Percentiles rank a stretch among this genome's conserved stretches.
These are phyloP conservation scores for Lucinisca nassula DNA, from an alignment of 2,888 invertebrate species.

Conservation along the genomic window DNA sequence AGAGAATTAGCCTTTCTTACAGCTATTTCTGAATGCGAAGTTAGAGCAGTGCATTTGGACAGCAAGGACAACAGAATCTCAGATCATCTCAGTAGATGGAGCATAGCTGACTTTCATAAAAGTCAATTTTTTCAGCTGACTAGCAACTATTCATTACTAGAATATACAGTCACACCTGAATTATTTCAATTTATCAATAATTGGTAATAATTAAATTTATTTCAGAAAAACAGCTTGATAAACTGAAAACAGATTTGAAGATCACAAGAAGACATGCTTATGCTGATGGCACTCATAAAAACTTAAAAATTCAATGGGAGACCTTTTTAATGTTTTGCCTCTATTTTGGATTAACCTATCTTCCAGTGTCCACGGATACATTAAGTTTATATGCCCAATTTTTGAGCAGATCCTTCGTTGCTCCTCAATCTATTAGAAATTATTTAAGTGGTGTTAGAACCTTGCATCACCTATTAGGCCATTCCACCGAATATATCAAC, in stretches of 20 bases:
- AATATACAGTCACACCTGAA: neutral
- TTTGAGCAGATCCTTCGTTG: too few species aligned
- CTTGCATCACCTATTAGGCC: neutral
- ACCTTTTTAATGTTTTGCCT: neutral
- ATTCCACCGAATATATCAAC: neutral
- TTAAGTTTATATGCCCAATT: neutral
- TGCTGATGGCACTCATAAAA: neutral
- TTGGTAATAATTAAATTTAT: neutral
- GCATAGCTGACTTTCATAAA: neutral
- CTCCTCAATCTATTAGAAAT: neutral
- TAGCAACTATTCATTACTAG: neutral
- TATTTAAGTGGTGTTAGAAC: neutral
- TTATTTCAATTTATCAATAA: neutral
- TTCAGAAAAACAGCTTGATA: neutral
- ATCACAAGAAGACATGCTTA: neutral
- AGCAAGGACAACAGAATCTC: neutral
- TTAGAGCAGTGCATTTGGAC: constrained; percentile 1
- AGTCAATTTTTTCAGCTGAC: neutral
- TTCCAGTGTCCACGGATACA: neutral
- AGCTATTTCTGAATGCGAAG: constrained; percentile 5
- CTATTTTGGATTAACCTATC: neutral
- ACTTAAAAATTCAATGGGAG: neutral
- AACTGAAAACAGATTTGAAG: neutral
- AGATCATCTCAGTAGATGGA: neutral
- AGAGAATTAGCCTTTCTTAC: constrained; percentile 4